Evolutionary conservation across 64 coral and sea anemone genomes (phyloP), one percentile per base, ranked within the genome.

Genomic region (Acropora tenuis): DNA sequence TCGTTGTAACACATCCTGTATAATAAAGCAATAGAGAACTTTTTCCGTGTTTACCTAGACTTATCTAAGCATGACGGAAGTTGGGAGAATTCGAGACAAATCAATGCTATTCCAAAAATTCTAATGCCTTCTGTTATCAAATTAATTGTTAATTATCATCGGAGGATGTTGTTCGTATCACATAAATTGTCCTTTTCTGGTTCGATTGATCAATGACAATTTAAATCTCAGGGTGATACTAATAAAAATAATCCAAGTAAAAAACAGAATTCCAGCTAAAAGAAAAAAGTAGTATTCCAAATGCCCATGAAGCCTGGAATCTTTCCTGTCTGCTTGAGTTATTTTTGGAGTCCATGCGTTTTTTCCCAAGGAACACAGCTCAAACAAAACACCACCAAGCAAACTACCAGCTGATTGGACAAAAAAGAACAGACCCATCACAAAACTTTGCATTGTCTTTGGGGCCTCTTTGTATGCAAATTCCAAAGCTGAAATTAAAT

Each of bases 381-480:
- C 90, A 63, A 86, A 92, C 63, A 98, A 53, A 18, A 50, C 90
- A 11, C 87, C 90, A 42, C 96, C 96, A 6, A 98, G 77, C 18
- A 98, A 78, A 66, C 87, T 90, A 10, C 93, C 96, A 20, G 90
- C 18, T 8, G 96, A 98, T 47, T 91, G 80, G 0, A 82, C 48
- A 18, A 93, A 61, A 75, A 89, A 98, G 52, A 90, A 98, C 59
- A 98, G 55, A 8, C 93, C 96, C 96, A 98, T 98, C 7, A 98
- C 96, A 82, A 98, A 87, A 82, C 93, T 88, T 41, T 98, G 93
- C 96, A 98, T 98, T 17, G 96, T 93, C 48, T 93, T 66, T 6
- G 96, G 96, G 2, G 96, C 87, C 88, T 98, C 94, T 42, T 82
- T 78, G 68, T 98, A 98, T 0, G 96, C 96, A 88, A 98, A 98